Base-by-base conservation (phyloP, 1,140 invertebrate genomes). In the Zaprionus inermis region DNA sequence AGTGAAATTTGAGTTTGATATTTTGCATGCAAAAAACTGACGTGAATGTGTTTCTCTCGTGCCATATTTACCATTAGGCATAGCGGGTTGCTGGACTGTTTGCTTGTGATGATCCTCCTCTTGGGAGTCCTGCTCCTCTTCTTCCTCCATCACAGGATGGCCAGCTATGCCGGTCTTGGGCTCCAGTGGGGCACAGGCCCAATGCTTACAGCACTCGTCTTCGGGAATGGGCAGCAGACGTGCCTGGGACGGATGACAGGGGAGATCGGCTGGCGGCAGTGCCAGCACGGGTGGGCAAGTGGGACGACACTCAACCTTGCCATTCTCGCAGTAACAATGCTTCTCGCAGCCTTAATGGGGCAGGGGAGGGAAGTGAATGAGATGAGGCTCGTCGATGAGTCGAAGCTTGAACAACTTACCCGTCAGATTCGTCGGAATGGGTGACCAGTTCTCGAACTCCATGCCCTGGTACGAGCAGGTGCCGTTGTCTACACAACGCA, bases 291-390 rank as follows among this genome's bases (percentile, higher is more conserved):
- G 95, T 3, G 95, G 94, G 93, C 97, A 98, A 16, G 95, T 94
- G 4, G 95, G 94, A 69, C 96, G 95, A 84, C 97, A 98, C 52
- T 97, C 96, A 5, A 98, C 93, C 72, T 96, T 96, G 24, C 97
- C 97, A 91, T 96, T 95, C 88, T 97, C 96, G 81, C 97, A 98
- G 91, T 95, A 97, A 92, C 97, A 98, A 79, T 95, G 93, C 69
- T 96, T 95, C 59, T 97, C 96, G 89, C 97, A 98, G 54, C 97
- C 96, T 55, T 55, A 20, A 36, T 46, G 61, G 30, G 18, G 24
- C 5, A 38, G 28, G 6, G 22, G 22, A 65, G 44, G 24, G 11
- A 58, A 52, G n/a, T 49, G 44, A 12, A 66, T 38, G 61, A 55
- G 16, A 28, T 41, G 56, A 20, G 12, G 18, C 16, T 67, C 30